Evolutionary conservation across 2,113 vertebrate genomes (phyloP).

Genomic region (Pedetes capensis): DNA sequence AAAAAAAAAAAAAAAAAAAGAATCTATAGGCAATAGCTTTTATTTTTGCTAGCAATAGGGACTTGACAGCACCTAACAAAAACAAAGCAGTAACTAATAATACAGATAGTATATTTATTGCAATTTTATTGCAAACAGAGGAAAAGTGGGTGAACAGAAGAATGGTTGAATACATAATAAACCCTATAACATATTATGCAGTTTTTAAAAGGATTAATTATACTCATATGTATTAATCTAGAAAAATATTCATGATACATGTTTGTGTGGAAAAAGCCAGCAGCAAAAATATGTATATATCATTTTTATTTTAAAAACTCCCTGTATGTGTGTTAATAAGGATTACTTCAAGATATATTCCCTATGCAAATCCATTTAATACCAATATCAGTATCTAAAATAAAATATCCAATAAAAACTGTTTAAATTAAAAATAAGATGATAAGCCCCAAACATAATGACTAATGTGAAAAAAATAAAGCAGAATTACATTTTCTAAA

Average conservation of each 20-base stretch:
- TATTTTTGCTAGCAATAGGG: background rate
- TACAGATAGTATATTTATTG: background rate
- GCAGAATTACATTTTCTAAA: slow-evolving; percentile 6
- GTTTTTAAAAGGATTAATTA: background rate
- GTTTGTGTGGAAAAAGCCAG: background rate
- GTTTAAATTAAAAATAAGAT: background rate
- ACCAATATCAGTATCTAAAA: background rate
- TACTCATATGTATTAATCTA: background rate
- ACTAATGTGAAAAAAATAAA: background rate
- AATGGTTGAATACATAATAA: background rate
- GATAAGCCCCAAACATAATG: background rate
- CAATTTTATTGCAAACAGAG: background rate
- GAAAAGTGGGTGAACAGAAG: background rate
- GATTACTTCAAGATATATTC: background rate
- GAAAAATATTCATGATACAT: background rate
- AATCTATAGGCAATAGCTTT: background rate
- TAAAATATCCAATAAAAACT: background rate
- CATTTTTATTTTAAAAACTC: background rate
- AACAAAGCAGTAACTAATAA: background rate
- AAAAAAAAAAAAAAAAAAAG: slow-evolving; percentile 44
- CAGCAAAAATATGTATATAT: background rate
- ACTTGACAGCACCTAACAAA: no score
- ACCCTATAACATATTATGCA: background rate
- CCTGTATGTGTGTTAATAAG: background rate
- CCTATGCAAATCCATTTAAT: background rate